A percentile compares a stretch with the other conserved stretches of the same genome.
Evolutionary conservation across 2,113 vertebrate species (phyloP).

Genomic region (Notechis scutatus): DNA sequence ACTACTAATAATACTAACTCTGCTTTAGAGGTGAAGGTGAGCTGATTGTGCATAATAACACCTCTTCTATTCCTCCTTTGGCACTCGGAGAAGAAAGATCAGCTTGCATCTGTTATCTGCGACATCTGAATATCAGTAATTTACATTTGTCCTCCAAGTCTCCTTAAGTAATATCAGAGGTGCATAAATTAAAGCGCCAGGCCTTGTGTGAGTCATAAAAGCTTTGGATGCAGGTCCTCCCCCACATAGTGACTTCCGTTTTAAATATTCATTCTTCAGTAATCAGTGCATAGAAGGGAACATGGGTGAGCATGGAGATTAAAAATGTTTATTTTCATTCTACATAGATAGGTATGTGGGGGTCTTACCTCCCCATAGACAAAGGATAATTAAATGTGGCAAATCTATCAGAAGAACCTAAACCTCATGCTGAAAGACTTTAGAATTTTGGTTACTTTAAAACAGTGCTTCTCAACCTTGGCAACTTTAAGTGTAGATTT

Average conservation of each 20-base stretch:
- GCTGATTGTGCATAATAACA: not conserved
- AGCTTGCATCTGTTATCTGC: not conserved
- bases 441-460: not conserved
- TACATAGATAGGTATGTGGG: slow-evolving; percentile 39
- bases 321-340: not conserved
- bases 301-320: not conserved
- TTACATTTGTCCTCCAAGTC: not conserved
- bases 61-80: not conserved
- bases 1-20: not conserved
- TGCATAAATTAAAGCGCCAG: not conserved
- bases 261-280: not conserved
- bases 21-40: not conserved
- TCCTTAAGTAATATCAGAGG: not conserved
- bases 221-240: not conserved
- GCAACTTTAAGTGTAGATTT: not conserved
- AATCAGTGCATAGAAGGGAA: not conserved
- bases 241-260: not conserved
- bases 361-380: slow-evolving; percentile 22
- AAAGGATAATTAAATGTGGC: slow-evolving; percentile 46
- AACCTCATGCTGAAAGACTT: not conserved
- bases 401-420: slow-evolving; percentile 36
- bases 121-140: not conserved
- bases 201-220: not conserved
- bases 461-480: not conserved
- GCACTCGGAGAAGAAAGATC: not conserved